Conservation (phyloP, 2,113 vertebrate species). For the Felis chaus region DNA sequence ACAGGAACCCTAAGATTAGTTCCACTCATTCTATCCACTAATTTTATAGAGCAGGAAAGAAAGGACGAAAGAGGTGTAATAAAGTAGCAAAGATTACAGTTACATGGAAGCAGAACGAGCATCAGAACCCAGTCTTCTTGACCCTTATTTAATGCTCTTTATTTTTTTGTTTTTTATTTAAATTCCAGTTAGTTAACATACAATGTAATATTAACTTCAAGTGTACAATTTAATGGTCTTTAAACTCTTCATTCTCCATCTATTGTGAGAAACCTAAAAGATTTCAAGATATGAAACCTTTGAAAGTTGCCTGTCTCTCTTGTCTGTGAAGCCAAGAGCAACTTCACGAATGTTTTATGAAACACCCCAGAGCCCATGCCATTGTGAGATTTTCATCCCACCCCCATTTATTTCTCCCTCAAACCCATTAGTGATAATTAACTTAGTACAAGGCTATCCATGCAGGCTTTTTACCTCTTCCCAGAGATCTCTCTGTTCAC, state of each 20-base stretch:
- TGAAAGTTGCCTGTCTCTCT: not conserved
- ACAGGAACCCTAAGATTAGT: not conserved
- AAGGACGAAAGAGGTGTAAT: not conserved
- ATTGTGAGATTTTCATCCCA: not conserved
- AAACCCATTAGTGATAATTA: not conserved
- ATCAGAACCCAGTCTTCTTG: not conserved
- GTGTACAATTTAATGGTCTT: not conserved
- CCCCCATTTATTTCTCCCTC: not conserved
- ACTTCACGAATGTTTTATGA: not conserved
- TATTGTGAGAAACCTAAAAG: not conserved
- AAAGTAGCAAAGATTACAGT: not conserved
- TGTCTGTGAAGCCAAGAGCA: not conserved
- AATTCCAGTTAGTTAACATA: not conserved
- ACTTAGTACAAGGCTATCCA: not conserved
- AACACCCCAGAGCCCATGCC: not conserved
- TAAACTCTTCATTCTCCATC: not conserved
- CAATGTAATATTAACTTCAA: not conserved
- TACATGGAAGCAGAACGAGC: not conserved
- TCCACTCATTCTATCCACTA: not conserved
- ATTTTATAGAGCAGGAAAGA: not conserved
- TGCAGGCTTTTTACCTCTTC: not conserved
- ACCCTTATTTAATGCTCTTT: not conserved
- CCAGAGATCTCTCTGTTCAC: not conserved
- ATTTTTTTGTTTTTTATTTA: not conserved
- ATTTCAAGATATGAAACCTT: not conserved